Conservation (phyloP, 2,797 vertebrate species). For the Lacerta viridis region DNA sequence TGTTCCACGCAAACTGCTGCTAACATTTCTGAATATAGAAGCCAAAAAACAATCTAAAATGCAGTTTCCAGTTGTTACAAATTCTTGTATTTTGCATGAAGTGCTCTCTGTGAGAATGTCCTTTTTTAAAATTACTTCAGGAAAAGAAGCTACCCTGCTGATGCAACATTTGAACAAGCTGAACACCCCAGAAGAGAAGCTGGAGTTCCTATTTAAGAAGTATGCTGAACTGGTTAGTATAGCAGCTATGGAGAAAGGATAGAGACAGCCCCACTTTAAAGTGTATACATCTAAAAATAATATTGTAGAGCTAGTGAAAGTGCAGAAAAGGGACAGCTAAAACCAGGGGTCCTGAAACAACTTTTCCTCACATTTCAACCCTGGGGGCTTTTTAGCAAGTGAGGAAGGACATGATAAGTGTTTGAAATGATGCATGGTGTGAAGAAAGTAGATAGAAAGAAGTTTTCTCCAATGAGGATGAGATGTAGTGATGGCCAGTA, state of each 20-base stretch:
- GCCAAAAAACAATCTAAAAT: neutral
- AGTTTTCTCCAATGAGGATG: neutral
- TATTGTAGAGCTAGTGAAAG: neutral
- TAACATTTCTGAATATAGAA: constrained; percentile 15
- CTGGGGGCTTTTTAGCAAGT: neutral
- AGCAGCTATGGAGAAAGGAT: constrained; percentile 26
- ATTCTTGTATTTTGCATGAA: constrained; percentile 2
- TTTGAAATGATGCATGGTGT: neutral
- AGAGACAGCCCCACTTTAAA: neutral
- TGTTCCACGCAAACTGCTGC: neutral
- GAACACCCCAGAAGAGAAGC: constrained; percentile 87
- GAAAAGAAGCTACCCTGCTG: constrained; percentile 89
- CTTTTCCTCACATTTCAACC: neutral
- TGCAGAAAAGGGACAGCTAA: neutral
- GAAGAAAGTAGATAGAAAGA: neutral
- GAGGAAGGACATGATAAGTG: neutral
- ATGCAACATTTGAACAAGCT: constrained; percentile 87
- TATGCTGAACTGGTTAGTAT: constrained; percentile 91
- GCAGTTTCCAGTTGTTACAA: neutral
- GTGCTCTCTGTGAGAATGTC: neutral
- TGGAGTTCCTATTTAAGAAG: constrained; percentile 88
- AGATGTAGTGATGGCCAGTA: neutral
- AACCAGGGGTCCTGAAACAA: neutral
- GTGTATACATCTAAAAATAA: neutral
- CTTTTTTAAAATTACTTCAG: constrained; percentile 75